Evolutionary conservation across 2,888 invertebrate genomes (phyloP).

Genomic region (Palloptera scutellata): DNA sequence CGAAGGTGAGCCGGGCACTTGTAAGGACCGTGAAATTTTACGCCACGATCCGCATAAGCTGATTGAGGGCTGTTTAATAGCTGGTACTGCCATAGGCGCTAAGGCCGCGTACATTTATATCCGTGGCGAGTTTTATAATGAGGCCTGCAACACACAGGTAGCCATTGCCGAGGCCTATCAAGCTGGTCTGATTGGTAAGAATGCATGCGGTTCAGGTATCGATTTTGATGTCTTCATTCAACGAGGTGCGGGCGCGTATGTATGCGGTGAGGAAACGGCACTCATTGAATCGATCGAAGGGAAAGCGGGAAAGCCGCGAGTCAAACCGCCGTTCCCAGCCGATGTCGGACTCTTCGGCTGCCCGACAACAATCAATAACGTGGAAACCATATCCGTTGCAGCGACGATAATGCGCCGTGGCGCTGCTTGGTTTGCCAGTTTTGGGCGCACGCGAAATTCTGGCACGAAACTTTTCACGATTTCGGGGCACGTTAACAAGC

Average conservation of each 20-base stretch:
- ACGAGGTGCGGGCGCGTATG: constrained; percentile 76
- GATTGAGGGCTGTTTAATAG: constrained; percentile 91
- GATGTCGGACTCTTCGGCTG: constrained; percentile 97
- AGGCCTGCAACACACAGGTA: constrained; percentile 95
- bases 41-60: constrained; percentile 98
- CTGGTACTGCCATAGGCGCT: constrained; percentile 94
- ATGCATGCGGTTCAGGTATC: constrained; percentile 73
- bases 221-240: constrained; percentile 97
- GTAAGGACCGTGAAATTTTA: constrained; percentile 98
- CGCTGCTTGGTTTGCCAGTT: constrained; percentile 93
- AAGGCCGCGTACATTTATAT: constrained; percentile 97
- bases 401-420: constrained; percentile 94
- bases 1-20: constrained; percentile 98
- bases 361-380: constrained; percentile 97
- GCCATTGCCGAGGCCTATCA: constrained; percentile 86
- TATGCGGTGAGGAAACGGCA: constrained; percentile 92
- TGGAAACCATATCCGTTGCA: constrained; percentile 95
- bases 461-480: constrained; percentile 78
- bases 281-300: constrained; percentile 98
- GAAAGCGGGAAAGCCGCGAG: constrained; percentile 93
- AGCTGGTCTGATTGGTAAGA: constrained; percentile 83
- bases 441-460: constrained; percentile 93
- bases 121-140: constrained; percentile 98
- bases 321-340: constrained; percentile 99
- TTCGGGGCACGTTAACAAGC: constrained; percentile 86